Conservation (phyloP, 2,797 vertebrate genomes). For the Steatocranus sp. region DNA sequence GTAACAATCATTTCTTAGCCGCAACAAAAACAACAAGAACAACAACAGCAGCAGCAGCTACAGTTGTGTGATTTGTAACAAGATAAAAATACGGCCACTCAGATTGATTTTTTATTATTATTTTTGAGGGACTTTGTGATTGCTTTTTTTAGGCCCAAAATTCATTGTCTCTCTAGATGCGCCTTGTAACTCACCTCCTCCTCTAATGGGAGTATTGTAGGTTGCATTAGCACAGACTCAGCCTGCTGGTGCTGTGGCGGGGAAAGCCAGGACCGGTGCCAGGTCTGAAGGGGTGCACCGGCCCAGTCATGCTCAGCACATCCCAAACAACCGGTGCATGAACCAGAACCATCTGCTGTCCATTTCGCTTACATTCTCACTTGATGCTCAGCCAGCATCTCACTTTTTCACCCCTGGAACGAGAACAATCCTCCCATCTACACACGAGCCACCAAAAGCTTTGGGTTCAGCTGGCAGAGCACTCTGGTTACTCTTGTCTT, state of each 20-base stretch:
- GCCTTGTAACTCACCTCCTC: not conserved
- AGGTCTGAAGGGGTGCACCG: conserved; percentile 46
- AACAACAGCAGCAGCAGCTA: not conserved
- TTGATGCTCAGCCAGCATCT: conserved; percentile 53
- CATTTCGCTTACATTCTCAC: conserved; percentile 56
- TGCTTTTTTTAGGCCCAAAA: not conserved
- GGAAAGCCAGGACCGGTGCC: conserved; percentile 40
- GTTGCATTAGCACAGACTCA: conserved; percentile 27
- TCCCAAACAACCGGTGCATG: conserved; percentile 48
- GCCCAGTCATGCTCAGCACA: conserved; percentile 39
- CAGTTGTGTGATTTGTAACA: conserved; percentile 6
- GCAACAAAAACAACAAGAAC: not conserved
- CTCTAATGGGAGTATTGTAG: conserved; percentile 11
- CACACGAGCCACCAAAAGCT: conserved; percentile 23
- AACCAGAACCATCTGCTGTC: conserved; percentile 69
- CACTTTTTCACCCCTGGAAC: conserved; percentile 31
- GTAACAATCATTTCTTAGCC: not conserved
- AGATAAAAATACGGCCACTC: not conserved
- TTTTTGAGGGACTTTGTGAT: not conserved
- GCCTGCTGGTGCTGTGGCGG: conserved; percentile 28
- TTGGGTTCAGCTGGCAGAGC: conserved; percentile 12
- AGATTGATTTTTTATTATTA: not conserved
- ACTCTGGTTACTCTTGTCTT: not conserved
- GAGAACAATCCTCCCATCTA: conserved; percentile 15
- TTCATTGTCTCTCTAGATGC: not conserved